phyloP scores from a whole-genome alignment of 1,140 invertebrate species.

The Drosophila arizonae region DNA sequence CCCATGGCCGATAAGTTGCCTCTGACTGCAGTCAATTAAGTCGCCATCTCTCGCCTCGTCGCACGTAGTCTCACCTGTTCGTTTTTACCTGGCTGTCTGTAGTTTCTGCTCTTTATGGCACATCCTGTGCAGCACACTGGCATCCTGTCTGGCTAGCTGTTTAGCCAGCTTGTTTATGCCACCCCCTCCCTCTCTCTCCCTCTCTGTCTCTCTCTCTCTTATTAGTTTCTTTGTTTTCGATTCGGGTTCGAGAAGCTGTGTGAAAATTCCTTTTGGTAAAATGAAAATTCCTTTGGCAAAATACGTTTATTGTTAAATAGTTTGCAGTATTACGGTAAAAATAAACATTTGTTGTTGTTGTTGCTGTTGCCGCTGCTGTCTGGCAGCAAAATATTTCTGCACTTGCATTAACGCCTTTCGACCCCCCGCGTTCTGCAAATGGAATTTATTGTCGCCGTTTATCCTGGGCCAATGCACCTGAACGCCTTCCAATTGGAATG shows the following conservation, averaged over 20 bases:
- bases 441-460: constrained; percentile 73
- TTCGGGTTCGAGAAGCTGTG: constrained; percentile 37
- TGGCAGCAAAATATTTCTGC: constrained; percentile 60
- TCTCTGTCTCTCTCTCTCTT: not conserved
- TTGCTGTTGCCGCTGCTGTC: constrained; percentile 25
- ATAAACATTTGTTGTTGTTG: constrained; percentile 12
- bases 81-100: constrained; percentile 45
- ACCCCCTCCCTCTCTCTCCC: constrained; percentile 34
- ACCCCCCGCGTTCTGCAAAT: constrained; percentile 44
- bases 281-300: constrained; percentile 68
- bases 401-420: constrained; percentile 55
- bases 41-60: not conserved
- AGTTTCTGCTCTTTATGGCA: constrained; percentile 67
- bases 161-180: constrained; percentile 75
- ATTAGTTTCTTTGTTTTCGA: constrained; percentile 58
- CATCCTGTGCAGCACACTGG: constrained; percentile 47
- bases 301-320: constrained; percentile 41
- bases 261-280: constrained; percentile 74
- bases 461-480: constrained; percentile 71
- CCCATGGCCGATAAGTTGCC: constrained; percentile 42
- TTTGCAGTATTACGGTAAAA: constrained; percentile 35
- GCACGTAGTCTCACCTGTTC: not conserved
- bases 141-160: constrained; percentile 62
- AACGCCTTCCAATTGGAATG: constrained; percentile 45
- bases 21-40: constrained; percentile 50